phyloP scores from a whole-genome alignment of 2,113 vertebrate genomes.

The Tenrec ecaudatus region DNA sequence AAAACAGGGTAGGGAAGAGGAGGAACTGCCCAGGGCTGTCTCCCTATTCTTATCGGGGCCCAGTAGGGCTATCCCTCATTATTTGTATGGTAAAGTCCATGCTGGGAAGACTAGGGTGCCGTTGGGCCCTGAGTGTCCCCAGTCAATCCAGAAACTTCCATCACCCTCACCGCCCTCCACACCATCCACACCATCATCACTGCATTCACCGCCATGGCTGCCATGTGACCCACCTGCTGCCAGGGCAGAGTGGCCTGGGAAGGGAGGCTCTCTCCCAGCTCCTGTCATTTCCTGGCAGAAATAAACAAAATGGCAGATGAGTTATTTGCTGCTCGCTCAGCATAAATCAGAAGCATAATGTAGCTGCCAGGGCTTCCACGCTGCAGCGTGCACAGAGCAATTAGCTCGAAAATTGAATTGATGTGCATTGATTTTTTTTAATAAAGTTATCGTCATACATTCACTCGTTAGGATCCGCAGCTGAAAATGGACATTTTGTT shows the following conservation, averaged over 20 bases:
- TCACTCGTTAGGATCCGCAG: constrained; percentile 49
- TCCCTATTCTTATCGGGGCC: not conserved
- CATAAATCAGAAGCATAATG: fast-evolving
- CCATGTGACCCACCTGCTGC: not conserved
- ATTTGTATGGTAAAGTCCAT: fast-evolving
- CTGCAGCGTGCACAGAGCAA: not conserved
- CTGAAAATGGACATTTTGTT: constrained; percentile 34
- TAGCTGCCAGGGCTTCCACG: not conserved
- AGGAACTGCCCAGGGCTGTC: fast-evolving
- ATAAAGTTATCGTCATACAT: constrained; percentile 54
- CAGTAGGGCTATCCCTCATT: fast-evolving
- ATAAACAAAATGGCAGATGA: fast-evolving
- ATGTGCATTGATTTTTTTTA: constrained; percentile 55
- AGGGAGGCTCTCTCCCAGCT: fast-evolving
- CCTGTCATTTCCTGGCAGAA: not conserved
- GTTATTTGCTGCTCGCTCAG: fast-evolving
- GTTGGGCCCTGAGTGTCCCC: not conserved
- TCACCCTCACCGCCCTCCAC: not conserved
- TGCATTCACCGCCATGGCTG: not conserved
- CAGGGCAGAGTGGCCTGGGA: not conserved
- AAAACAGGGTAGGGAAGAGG: no score
- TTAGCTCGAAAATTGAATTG: constrained; percentile 52
- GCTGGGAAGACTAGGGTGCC: no score
- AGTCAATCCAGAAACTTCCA: fast-evolving
- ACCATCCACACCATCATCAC: not conserved